Evolutionary conservation across 2,888 invertebrate genomes (phyloP).

Genomic region (Sarcophaga carnaria): DNA sequence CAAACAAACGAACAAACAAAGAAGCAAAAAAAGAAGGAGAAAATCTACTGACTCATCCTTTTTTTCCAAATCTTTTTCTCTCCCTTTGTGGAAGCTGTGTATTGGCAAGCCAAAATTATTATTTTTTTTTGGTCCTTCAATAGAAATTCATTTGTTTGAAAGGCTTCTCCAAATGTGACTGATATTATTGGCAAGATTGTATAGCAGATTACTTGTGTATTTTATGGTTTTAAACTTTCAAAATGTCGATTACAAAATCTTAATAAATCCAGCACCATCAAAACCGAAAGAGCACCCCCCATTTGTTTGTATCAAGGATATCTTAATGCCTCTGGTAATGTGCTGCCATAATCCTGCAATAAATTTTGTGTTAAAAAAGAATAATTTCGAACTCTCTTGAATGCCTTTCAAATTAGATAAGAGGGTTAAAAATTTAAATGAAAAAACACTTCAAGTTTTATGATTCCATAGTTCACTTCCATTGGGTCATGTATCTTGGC

Average conservation of each 20-base stretch:
- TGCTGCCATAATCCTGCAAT: background rate
- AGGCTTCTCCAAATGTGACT: conserved; percentile 13
- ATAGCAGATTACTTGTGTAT: too few relatives aligned
- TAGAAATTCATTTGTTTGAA: too few relatives aligned
- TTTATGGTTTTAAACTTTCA: too few relatives aligned
- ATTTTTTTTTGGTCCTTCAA: background rate
- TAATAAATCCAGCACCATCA: too few relatives aligned
- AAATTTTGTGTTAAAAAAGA: background rate
- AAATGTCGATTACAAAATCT: too few relatives aligned
- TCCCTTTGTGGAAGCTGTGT: too few relatives aligned
- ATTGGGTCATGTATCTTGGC: too few relatives aligned
- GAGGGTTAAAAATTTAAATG: too few relatives aligned
- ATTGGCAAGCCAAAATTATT: background rate
- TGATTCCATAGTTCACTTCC: too few relatives aligned
- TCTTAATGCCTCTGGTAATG: conserved; percentile 15
- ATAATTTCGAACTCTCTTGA: background rate
- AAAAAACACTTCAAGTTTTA: too few relatives aligned
- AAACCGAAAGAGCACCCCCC: too few relatives aligned
- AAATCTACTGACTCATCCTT: conserved; percentile 28
- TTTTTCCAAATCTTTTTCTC: background rate
- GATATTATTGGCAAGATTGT: conserved; percentile 31
- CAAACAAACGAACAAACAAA: background rate
- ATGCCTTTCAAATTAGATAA: too few relatives aligned
- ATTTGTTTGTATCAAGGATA: conserved; percentile 17
- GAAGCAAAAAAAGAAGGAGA: background rate